phyloP scores from a whole-genome alignment of 2,797 vertebrate species.

The Paratrypauchen microcephalus region DNA sequence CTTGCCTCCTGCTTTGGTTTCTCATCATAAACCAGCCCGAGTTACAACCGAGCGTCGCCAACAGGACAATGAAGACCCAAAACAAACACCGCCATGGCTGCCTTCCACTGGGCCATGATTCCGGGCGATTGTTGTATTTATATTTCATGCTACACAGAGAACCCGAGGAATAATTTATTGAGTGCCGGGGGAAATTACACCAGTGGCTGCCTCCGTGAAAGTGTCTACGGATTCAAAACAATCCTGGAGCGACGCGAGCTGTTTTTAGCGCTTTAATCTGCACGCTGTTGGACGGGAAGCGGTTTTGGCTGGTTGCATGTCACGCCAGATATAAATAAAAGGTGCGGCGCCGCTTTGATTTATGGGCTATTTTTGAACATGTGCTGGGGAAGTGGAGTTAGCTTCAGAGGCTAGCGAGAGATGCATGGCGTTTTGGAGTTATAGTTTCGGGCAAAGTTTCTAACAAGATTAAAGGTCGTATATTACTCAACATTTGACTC shows the following conservation, averaged over 20 bases:
- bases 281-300: not conserved
- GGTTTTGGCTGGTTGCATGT: slow-evolving; percentile 9
- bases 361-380: not conserved
- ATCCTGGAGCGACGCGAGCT: not conserved
- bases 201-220: slow-evolving; percentile 11
- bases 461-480: no score
- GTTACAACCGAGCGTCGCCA: not conserved
- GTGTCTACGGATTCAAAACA: slow-evolving; percentile 1
- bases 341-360: not conserved
- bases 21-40: slow-evolving; percentile 1
- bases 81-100: not conserved
- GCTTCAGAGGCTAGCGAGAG: not conserved
- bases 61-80: slow-evolving; percentile 3
- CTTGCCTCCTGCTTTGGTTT: not conserved
- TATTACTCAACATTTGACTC: no score
- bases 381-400: not conserved
- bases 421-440: not conserved
- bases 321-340: slow-evolving; percentile 8
- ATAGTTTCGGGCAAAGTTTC: not conserved
- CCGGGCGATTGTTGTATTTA: slow-evolving; percentile 8
- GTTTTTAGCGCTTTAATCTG: slow-evolving; percentile 8
- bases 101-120: not conserved
- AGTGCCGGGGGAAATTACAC: slow-evolving; percentile 13
- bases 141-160: slow-evolving; percentile 3
- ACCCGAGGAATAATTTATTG: slow-evolving; percentile 12